Evolutionary conservation across 2,797 vertebrate species (phyloP).

Genomic region (Channa striata): DNA sequence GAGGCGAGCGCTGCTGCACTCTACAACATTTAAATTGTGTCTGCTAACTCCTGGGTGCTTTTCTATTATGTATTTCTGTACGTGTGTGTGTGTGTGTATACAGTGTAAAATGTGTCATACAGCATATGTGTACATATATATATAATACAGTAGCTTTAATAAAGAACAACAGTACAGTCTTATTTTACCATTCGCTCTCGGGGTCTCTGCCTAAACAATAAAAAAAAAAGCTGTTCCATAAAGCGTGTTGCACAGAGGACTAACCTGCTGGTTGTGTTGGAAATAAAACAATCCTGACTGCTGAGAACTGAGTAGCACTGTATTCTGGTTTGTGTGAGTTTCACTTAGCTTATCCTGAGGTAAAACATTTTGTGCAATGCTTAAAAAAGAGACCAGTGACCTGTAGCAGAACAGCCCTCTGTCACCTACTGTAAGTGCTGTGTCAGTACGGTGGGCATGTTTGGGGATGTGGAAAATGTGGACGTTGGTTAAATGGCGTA

Average conservation of each 20-base stretch:
- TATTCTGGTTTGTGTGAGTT: constrained; percentile 60
- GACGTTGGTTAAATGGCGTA: constrained; percentile 35
- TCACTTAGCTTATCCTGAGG: constrained; percentile 77
- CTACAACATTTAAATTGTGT: constrained; percentile 45
- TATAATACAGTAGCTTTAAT: constrained; percentile 67
- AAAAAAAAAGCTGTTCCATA: constrained; percentile 36
- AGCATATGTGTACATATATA: constrained; percentile 66
- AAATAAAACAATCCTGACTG: constrained; percentile 56
- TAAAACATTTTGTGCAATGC: constrained; percentile 77
- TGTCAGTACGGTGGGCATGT: constrained; percentile 23
- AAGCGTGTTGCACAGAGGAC: constrained; percentile 48
- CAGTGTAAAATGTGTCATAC: constrained; percentile 62
- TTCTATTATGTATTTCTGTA: constrained; percentile 45
- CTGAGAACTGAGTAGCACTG: constrained; percentile 57
- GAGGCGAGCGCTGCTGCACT: constrained; percentile 45
- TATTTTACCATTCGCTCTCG: constrained; percentile 42
- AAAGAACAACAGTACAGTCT: constrained; percentile 62
- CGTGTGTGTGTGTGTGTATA: constrained; percentile 49
- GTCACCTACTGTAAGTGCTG: constrained; percentile 35
- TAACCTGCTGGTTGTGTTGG: constrained; percentile 67
- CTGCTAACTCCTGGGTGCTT: constrained; percentile 53
- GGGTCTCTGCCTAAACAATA: constrained; percentile 59
- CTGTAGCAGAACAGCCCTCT: constrained; percentile 40
- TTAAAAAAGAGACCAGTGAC: constrained; percentile 56
- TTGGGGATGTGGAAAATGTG: constrained; percentile 25